These are phyloP conservation scores for Acromyrmex heyeri DNA, from an alignment of 1,140 invertebrate genomes.

Conservation along the genomic window DNA sequence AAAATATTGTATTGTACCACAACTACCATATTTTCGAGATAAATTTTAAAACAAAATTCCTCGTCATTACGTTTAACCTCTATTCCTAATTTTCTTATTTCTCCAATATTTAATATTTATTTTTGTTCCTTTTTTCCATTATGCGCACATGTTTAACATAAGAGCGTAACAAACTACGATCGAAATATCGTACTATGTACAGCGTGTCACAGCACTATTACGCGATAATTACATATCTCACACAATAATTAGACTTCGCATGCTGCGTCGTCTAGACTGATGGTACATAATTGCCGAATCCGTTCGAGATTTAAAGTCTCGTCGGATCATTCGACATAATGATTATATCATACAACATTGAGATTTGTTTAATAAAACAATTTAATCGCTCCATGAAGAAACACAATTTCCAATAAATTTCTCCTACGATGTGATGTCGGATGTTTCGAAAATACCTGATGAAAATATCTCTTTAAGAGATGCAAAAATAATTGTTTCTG, in stretches of 20 bases:
- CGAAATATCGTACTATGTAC: constrained; percentile 27
- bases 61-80: too few species aligned
- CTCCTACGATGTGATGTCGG: not conserved
- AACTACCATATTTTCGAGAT: too few species aligned
- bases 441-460: not conserved
- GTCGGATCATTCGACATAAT: not conserved
- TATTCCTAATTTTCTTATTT: too few species aligned
- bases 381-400: not conserved
- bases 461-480: not conserved
- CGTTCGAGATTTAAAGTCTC: constrained; percentile 24
- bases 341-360: not conserved
- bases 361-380: constrained; percentile 31
- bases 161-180: constrained; percentile 5
- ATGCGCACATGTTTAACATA: not conserved
- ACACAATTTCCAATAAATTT: not conserved
- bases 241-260: constrained; percentile 49
- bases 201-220: constrained; percentile 8
- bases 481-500: not conserved
- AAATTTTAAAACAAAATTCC: too few species aligned
- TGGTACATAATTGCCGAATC: constrained; percentile 27
- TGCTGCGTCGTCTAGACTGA: constrained; percentile 20
- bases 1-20: too few species aligned
- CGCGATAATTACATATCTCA: constrained; percentile 50
- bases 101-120: too few species aligned
- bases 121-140: too few species aligned